Evolutionary conservation across 2,888 invertebrate genomes (phyloP), one percentile per base, ranked within the genome.

Genomic region (Diaprepes abbreviatus): DNA sequence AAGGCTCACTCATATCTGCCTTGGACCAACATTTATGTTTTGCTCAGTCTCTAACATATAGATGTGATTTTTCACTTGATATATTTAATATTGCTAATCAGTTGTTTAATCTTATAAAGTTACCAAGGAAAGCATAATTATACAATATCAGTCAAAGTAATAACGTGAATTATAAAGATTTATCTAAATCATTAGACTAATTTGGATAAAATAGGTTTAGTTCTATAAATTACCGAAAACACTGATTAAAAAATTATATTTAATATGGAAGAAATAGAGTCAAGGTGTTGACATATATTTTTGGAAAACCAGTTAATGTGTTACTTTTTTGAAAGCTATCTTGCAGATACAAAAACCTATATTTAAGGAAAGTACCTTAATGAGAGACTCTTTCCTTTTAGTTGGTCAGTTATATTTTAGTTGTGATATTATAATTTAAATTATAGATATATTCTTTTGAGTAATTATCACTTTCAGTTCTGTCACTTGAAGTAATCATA

Each of bases 41-140:
- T 57, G 40, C 55, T 68, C 63, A 68, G 68, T 68, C 63, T 63
- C 35, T 50, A 54, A 48, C 57, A 48, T 45, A 67, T 31, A 63
- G 2, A 10, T 52, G 17, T 55, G 38, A 36, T 28, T 38, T 48
- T 59, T 52, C 40, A 58, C 50, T 58, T 50, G 58, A 58, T 58
- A 66, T 59, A 50, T 36, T 48, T 50, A 50, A 55, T 66, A 66
- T 59, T 66, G 66, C 66, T 57, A 66, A 66, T 14, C n/a, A 36
- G 19, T 64, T 43, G 9, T 58, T 43, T 35, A 58, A 24, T 48
- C 16, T 12, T 50, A 57, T 31, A 28, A 48, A 33, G 19, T 35
- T 24, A 48, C 48, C 35, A 17, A 38, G 50, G 21, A 50, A 62
- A 62, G 24, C 33, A 33, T 31, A 59, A 16, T 33, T 59, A 45